phyloP scores from a whole-genome alignment of 2,888 invertebrate species.

The Tupiocoris notatus region DNA sequence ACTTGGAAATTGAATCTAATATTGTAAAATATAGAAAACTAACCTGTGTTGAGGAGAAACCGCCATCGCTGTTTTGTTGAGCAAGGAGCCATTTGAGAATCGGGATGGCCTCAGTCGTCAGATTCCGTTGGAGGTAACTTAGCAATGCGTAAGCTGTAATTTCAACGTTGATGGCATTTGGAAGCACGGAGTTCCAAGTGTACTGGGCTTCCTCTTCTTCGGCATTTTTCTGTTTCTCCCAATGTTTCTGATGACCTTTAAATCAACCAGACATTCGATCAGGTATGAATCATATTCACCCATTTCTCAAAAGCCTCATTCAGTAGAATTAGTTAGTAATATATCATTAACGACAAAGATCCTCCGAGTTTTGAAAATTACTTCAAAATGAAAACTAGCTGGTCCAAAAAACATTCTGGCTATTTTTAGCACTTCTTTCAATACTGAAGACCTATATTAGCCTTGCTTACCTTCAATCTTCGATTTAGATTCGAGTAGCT shows the following conservation, averaged over 20 bases:
- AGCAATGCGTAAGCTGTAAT: conserved; percentile 86
- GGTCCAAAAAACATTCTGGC: too few relatives aligned
- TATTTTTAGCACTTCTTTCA: too few relatives aligned
- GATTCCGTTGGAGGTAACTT: conserved; percentile 60
- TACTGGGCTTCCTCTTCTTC: conserved; percentile 61
- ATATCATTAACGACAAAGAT: too few relatives aligned
- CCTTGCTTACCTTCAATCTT: conserved; percentile 53
- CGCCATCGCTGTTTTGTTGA: conserved; percentile 68
- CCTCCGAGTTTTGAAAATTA: too few relatives aligned
- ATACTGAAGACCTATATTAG: too few relatives aligned
- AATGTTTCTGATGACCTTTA: conserved; percentile 63
- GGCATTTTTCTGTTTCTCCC: conserved; percentile 62
- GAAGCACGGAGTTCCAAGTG: conserved; percentile 54
- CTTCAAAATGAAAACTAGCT: too few relatives aligned
- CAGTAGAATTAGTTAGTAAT: too few relatives aligned
- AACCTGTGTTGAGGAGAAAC: conserved; percentile 64
- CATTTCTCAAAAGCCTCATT: neutral
- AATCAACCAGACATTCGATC: neutral
- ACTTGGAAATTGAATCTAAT: too few relatives aligned
- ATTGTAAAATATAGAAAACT: neutral
- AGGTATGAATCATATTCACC: neutral
- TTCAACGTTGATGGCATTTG: conserved; percentile 75
- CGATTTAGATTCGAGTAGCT: conserved; percentile 60
- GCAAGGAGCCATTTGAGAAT: conserved; percentile 71
- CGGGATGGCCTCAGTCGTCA: conserved; percentile 60